Evolutionary conservation across 2,797 vertebrate species (phyloP).

Genomic region (Intellagama lesueurii): DNA sequence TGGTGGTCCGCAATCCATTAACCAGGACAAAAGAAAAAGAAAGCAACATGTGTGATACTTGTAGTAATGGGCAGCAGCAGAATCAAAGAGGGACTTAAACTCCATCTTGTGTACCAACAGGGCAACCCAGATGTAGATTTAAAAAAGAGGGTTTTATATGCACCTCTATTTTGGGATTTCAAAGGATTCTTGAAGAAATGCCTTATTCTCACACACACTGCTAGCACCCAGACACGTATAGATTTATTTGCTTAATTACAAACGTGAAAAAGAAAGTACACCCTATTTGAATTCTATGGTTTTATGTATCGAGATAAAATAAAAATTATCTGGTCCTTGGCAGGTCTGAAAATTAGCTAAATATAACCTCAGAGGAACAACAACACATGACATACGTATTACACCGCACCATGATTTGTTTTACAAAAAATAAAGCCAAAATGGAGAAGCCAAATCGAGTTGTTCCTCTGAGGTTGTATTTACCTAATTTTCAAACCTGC

Average conservation of each 20-base stretch:
- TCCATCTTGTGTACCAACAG: not conserved
- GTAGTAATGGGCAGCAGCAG: not conserved
- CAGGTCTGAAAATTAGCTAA: no score
- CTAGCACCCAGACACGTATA: not conserved
- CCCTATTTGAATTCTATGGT: no score
- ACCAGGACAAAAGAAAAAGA: not conserved
- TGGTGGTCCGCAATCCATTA: not conserved
- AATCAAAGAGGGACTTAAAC: not conserved
- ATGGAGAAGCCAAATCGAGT: no score
- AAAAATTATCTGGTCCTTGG: no score
- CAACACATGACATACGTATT: no score
- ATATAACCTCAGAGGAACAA: no score
- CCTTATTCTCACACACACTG: not conserved
- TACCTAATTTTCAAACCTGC: no score
- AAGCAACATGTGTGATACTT: not conserved
- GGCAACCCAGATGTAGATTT: not conserved
- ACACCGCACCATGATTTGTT: no score
- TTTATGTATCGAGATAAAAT: no score
- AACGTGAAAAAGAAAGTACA: no score
- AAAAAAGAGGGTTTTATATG: not conserved
- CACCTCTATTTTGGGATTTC: not conserved
- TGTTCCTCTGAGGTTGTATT: not conserved
- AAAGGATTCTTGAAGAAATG: not conserved
- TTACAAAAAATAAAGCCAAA: no score
- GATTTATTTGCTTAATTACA: not conserved